Conservation (phyloP, 1,140 invertebrate genomes). For the Chrysopa pallens region DNA sequence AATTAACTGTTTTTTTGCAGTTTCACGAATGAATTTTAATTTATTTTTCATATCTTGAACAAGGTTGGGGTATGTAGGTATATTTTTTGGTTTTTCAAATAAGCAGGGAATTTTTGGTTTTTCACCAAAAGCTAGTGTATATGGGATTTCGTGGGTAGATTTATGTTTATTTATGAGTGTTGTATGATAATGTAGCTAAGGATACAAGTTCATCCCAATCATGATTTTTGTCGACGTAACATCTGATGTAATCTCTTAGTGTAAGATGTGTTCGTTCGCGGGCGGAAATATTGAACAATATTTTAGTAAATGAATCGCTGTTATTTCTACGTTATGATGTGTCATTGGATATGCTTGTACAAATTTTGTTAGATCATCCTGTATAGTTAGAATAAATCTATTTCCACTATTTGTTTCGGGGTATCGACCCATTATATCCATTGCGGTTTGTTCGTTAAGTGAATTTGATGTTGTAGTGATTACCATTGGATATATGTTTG, state of each 20-base stretch:
- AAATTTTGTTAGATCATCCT: constrained; percentile 15
- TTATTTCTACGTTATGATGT: constrained; percentile 14
- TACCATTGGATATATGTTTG: constrained; percentile 6
- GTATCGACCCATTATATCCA: constrained; percentile 16
- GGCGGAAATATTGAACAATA: constrained; percentile 12
- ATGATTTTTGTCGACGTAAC: constrained; percentile 8
- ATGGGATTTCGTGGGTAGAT: constrained; percentile 20
- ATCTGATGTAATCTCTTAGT: constrained; percentile 16
- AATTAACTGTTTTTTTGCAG: constrained; percentile 14
- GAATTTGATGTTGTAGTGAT: constrained; percentile 9
- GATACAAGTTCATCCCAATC: constrained; percentile 17
- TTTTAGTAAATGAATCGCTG: constrained; percentile 10
- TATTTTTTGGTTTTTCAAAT: constrained; percentile 8
- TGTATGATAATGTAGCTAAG: constrained; percentile 22
- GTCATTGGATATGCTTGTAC: constrained; percentile 11
- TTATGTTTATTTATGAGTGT: constrained; percentile 18
- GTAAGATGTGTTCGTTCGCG: constrained; percentile 15
- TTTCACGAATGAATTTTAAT: constrained; percentile 13
- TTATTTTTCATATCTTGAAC: constrained; percentile 13
- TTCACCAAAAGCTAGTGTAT: constrained; percentile 21
- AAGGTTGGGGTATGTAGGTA: constrained; percentile 17
- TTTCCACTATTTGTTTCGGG: too few species aligned
- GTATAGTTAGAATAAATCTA: constrained; percentile 12
- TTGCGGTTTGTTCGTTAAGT: constrained; percentile 8
- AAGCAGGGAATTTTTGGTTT: constrained; percentile 12